Base-by-base conservation (phyloP, 2,797 vertebrate genomes). In the Pangasius macronema region DNA sequence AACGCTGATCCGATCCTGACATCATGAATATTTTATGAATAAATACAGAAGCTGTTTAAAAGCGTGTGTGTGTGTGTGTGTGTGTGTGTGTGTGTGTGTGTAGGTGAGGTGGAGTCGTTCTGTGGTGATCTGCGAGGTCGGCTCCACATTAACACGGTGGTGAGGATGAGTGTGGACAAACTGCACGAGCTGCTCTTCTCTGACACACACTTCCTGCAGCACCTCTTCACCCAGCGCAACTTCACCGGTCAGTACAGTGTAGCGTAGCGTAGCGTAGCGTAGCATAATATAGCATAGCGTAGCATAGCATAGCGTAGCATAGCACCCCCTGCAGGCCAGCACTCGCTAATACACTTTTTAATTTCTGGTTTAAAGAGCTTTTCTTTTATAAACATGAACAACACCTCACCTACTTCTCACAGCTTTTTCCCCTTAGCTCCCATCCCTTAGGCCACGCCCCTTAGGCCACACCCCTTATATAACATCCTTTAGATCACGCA, bases 161-260 rank as follows among this genome's bases (percentile, higher is more conserved):
- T 97, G 87, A 94, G 95, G 22, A 93, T 98, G 92, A 96, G 96
- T 0, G 97, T 97, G 0, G 97, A 98, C 92, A 96, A 95, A 87
- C 95, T 98, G 72, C 95, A 97, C 68, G 96, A 97, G 90, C 95
- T 98, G 92, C 96, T 98, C 16, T 97, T 98, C 95, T 97, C 97
- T 0, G 97, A 98, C 93, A 97, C 96, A 0, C 93, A 96, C 83
- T 98, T 98, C 92, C 94, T 97, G 72, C 96, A 96, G 89, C 95
- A 96, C 90, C 97, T 98, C 86, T 96, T 97, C 91, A 94, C 95
- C 73, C 96, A 97, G 91, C 93, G 97, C 82, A 97, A 97, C 90
- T 97, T 98, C 92, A 98, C 97, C 53, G 97, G 97, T 98, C 85
- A 87, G 92, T 57, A 72, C 10, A 70, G 46, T 5, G 1, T 18